phyloP scores from a whole-genome alignment of 2,113 vertebrate species.

The Gopherus evgoodei region DNA sequence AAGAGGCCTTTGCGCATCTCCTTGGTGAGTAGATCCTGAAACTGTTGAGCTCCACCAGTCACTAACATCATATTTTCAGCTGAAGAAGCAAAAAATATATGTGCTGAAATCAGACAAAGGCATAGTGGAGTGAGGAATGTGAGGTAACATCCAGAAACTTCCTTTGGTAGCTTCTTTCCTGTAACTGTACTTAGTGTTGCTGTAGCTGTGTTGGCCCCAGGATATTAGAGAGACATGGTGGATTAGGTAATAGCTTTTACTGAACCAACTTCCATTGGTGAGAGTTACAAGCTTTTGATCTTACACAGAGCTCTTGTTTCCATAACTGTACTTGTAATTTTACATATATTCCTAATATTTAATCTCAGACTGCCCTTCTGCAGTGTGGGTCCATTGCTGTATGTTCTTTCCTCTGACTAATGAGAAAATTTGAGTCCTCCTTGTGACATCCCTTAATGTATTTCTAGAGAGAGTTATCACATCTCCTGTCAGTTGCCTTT shows the following conservation, averaged over 20 bases:
- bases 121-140: accelerated
- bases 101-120: accelerated
- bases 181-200: background rate
- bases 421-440: background rate
- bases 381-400: background rate
- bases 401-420: background rate
- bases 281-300: background rate
- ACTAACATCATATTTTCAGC: background rate
- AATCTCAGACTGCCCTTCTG: background rate
- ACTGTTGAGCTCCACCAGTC: too few relatives aligned
- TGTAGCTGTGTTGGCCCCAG: too few relatives aligned
- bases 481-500: background rate
- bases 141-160: background rate
- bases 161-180: background rate
- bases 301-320: background rate
- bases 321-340: background rate
- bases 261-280: background rate
- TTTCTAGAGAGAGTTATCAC: background rate
- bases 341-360: background rate
- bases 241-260: background rate
- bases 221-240: too few relatives aligned
- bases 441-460: background rate
- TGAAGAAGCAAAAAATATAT: background rate
- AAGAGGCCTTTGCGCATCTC: too few relatives aligned
- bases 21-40: too few relatives aligned